phyloP scores from a whole-genome alignment of 1,140 invertebrate genomes.

The Drosophila quadrilineata region DNA sequence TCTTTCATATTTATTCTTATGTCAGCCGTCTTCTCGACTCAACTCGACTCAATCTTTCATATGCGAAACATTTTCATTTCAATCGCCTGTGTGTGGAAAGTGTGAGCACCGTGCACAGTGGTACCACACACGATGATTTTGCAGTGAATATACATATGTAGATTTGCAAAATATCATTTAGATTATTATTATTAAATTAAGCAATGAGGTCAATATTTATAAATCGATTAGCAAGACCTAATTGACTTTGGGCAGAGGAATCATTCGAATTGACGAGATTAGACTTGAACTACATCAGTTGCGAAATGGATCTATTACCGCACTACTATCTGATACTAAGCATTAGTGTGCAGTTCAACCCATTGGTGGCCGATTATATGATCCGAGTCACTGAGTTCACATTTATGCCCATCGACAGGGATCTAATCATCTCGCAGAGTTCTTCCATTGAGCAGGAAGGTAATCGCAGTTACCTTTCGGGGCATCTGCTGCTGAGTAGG shows the following conservation, averaged over 20 bases:
- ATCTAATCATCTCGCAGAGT: slow-evolving; percentile 34
- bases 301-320: slow-evolving; percentile 3
- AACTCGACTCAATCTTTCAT: slow-evolving; percentile 60
- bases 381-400: slow-evolving; percentile 39
- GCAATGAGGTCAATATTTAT: neutral
- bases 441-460: slow-evolving; percentile 42
- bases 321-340: neutral
- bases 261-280: neutral
- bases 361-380: slow-evolving; percentile 17
- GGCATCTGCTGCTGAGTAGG: slow-evolving; percentile 33
- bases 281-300: neutral
- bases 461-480: slow-evolving; percentile 57
- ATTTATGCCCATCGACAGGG: slow-evolving; percentile 32
- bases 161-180: neutral
- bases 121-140: neutral
- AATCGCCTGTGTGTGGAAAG: slow-evolving; percentile 23
- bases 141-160: too few relatives aligned
- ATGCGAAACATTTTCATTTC: slow-evolving; percentile 59
- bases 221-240: slow-evolving; percentile 4
- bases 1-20: slow-evolving; percentile 35
- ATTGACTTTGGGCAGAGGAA: too few relatives aligned
- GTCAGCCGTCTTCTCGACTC: slow-evolving; percentile 44
- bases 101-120: slow-evolving; percentile 22
- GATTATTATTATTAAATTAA: neutral
- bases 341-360: slow-evolving; percentile 7